phyloP scores from a whole-genome alignment of 2,888 invertebrate genomes.

The Biston betularia region DNA sequence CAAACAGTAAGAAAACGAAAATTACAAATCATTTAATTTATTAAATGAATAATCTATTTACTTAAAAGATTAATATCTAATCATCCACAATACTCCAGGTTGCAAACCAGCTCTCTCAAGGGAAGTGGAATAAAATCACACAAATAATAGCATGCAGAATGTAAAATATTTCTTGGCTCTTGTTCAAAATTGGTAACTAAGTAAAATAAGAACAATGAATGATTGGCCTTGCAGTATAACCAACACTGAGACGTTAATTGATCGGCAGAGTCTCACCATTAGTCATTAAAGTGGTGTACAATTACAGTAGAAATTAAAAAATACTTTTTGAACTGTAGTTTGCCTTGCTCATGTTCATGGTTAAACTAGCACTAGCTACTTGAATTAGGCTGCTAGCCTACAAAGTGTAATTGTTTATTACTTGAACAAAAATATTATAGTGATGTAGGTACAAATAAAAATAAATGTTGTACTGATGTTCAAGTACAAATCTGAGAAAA shows the following conservation, averaged over 20 bases:
- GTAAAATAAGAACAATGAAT: slow-evolving; percentile 46
- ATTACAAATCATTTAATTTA: no score
- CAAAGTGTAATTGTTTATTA: no score
- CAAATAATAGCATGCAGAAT: slow-evolving; percentile 40
- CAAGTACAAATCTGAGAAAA: no score
- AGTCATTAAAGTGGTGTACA: slow-evolving; percentile 17
- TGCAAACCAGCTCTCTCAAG: slow-evolving; percentile 20
- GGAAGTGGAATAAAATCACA: slow-evolving; percentile 33
- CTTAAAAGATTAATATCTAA: not conserved
- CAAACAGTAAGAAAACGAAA: no score
- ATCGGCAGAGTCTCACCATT: slow-evolving; percentile 17
- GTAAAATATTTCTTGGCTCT: slow-evolving; percentile 49
- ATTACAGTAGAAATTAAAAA: slow-evolving; percentile 11
- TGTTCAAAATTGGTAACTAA: slow-evolving; percentile 46
- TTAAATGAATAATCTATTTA: not conserved
- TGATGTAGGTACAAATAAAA: no score
- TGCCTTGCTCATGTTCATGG: no score
- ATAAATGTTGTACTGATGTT: no score
- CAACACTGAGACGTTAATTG: slow-evolving; percentile 30
- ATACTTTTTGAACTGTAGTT: no score
- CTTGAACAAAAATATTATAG: no score
- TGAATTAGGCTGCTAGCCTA: not conserved
- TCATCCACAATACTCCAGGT: not conserved
- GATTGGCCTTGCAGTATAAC: slow-evolving; percentile 40
- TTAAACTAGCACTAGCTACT: not conserved